A percentile compares a stretch with the other conserved stretches of the same genome.
Conservation (phyloP, 2,888 invertebrate species). For the Agrochola lychnidis region DNA sequence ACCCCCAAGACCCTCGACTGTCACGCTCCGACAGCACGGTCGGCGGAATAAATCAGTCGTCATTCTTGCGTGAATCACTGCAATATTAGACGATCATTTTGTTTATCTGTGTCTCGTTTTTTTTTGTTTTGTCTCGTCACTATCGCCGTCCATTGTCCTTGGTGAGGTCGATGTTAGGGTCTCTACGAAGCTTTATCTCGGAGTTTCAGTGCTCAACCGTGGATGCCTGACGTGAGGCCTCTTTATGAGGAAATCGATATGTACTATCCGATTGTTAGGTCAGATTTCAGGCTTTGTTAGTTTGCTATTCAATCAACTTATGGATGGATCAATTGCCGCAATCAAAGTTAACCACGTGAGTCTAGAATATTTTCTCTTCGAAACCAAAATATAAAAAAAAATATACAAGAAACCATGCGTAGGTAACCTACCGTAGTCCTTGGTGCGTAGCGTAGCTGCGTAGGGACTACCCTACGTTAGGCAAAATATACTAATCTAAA, state of each 20-base stretch:
- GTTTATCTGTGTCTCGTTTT: slow-evolving; percentile 15
- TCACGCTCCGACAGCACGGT: slow-evolving; percentile 49
- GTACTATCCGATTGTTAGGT: slow-evolving; percentile 1
- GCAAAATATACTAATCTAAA: too few species aligned
- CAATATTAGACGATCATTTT: slow-evolving; percentile 13
- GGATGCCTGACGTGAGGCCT: neutral
- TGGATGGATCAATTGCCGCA: neutral
- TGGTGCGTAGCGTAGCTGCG: neutral
- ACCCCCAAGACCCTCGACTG: slow-evolving; percentile 33
- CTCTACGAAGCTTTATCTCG: neutral
- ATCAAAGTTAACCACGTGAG: neutral
- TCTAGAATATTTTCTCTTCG: too few species aligned
- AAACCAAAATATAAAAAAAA: too few species aligned
- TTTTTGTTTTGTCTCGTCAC: neutral
- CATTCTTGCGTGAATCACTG: slow-evolving; percentile 42
- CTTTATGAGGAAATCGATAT: neutral
- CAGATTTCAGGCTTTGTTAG: neutral
- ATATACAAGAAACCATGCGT: neutral
- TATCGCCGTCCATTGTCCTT: slow-evolving; percentile 14
- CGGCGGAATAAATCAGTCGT: slow-evolving; percentile 34
- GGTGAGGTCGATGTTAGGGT: neutral
- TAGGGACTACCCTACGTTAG: too few species aligned
- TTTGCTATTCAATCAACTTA: neutral
- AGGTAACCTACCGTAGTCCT: neutral
- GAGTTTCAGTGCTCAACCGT: neutral